Base-by-base conservation (phyloP, 1,140 invertebrate genomes). In the Odontomachus brunneus region DNA sequence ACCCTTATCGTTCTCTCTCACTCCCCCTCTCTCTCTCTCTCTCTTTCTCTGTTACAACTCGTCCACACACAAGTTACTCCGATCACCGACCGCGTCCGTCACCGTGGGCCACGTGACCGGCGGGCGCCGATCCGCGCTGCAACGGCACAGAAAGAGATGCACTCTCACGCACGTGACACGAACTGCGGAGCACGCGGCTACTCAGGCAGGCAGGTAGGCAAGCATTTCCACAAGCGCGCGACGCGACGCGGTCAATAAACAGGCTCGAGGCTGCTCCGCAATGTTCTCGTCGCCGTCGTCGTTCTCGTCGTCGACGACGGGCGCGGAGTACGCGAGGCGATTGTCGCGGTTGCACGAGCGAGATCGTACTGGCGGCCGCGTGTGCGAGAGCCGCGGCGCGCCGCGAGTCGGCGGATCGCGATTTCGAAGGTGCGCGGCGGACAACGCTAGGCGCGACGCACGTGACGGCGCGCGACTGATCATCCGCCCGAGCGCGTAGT, bases 351-450 rank as follows among this genome's bases (percentile, higher is more conserved):
- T 24, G 81, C 80, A 73, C 86, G 88, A 86, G 87, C 75, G 86
- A 82, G 76, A 88, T 75, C 66, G 63, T 63, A 89, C 86, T 88
- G 88, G 62, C 75, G 29, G 57, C 44, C 51, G 67, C 73, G 65
- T 22, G 51, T 57, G 24, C 26, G 24, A 76, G 49, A 49, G 51
- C 62, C 73, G 55, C 73, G 69, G 59, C 82, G 38, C 74, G 83
- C 38, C 67, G 57, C 44, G 17, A 33, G 29, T 33, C 60, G 72
- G 72, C 51, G 71, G 55, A 72, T 67, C 82, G 86, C 83, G 67
- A 85, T 88, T 88, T 78, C 73, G 62, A 85, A 88, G 86, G 82
- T 87, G 86, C 82, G 72, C 84, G 29, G 38, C 63, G 84, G 83
- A 85, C 84, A 84, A 60, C 82, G 59, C 60, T 49, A 69, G 38